Evolutionary conservation across 2,797 vertebrate genomes (phyloP).

Genomic region (Triplophysa bombifrons): DNA sequence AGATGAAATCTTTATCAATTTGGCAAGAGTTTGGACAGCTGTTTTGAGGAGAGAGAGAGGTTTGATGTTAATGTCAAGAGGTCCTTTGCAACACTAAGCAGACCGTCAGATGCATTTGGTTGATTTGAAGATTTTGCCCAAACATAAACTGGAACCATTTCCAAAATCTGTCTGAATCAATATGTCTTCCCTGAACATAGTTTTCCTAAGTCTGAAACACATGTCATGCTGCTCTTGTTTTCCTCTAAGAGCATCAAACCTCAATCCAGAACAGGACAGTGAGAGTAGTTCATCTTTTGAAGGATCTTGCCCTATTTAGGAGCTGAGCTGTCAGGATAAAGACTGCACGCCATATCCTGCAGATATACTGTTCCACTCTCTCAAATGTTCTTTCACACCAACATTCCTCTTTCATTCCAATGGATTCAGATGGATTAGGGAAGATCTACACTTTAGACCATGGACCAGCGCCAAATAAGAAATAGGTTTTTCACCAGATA

Average conservation of each 20-base stretch:
- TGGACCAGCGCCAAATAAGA: conserved; percentile 35
- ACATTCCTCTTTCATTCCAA: conserved; percentile 47
- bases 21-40: conserved; percentile 5
- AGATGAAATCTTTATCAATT: not conserved
- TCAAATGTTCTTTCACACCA: conserved; percentile 22
- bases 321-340: conserved; percentile 32
- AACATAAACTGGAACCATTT: conserved; percentile 9
- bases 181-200: not conserved
- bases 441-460: conserved; percentile 8
- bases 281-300: conserved; percentile 26
- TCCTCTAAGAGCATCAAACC: conserved; percentile 22
- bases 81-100: not conserved
- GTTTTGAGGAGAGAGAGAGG: not conserved
- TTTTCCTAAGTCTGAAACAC: not conserved
- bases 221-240: conserved; percentile 28
- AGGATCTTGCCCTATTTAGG: conserved; percentile 33
- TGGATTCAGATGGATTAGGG: conserved; percentile 24
- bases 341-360: conserved; percentile 31
- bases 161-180: not conserved
- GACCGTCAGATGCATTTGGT: conserved; percentile 23
- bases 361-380: conserved; percentile 16
- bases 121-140: conserved; percentile 25
- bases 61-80: conserved; percentile 22
- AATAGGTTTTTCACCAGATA: conserved; percentile 31
- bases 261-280: conserved; percentile 21